A percentile compares a stretch with the other conserved stretches of the same genome.
Evolutionary conservation across 2,888 invertebrate species (phyloP).

Genomic region (Rhyacophila evoluta): DNA sequence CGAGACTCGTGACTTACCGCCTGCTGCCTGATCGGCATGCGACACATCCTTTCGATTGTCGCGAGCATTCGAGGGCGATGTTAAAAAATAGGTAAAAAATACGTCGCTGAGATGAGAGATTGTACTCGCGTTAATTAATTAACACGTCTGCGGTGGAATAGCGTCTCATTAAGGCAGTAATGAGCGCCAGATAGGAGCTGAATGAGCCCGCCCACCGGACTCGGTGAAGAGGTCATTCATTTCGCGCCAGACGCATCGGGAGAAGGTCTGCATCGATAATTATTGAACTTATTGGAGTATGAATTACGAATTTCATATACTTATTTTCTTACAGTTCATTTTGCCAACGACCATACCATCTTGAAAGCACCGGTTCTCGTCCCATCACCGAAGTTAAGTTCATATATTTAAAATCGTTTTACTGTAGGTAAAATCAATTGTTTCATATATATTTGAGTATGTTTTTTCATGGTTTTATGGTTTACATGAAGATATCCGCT

Average conservation of each 20-base stretch:
- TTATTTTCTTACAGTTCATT: too few species aligned
- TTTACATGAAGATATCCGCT: too few species aligned
- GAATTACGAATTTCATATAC: background rate
- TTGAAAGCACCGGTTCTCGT: constrained; percentile 66
- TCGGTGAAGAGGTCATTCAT: background rate
- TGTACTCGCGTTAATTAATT: constrained; percentile 51
- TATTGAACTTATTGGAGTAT: background rate
- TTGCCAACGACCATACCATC: constrained; percentile 62
- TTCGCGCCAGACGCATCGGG: background rate
- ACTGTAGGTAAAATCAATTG: too few species aligned
- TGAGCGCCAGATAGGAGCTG: background rate
- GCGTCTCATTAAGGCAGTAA: constrained; percentile 34
- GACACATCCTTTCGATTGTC: background rate
- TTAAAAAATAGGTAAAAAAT: background rate
- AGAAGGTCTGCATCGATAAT: background rate
- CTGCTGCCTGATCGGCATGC: background rate
- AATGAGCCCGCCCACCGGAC: constrained; percentile 6
- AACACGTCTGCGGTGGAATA: constrained; percentile 44
- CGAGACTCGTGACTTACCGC: constrained; percentile 8
- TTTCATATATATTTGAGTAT: too few species aligned
- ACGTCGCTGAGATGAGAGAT: constrained; percentile 24
- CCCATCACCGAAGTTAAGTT: constrained; percentile 67
- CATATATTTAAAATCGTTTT: too few species aligned
- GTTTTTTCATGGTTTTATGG: too few species aligned
- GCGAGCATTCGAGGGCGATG: background rate